Percentiles rank a stretch among this genome's conserved stretches.
These are phyloP conservation scores for Trichopoda pennipes DNA, from an alignment of 2,888 invertebrate species.

Conservation along the genomic window DNA sequence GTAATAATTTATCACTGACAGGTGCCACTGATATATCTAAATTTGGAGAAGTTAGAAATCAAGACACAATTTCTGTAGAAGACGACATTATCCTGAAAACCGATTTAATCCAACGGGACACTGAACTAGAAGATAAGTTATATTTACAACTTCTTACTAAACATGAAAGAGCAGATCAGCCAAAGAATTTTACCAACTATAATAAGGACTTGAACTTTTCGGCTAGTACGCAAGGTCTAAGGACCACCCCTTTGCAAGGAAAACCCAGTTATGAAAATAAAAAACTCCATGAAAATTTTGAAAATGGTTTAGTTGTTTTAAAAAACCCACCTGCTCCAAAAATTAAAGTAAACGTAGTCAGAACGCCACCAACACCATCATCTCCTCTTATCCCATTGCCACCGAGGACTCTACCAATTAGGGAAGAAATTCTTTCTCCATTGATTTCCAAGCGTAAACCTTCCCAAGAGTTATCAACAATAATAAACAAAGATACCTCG, in stretches of 20 bases:
- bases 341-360: slow-evolving; percentile 79
- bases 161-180: no score
- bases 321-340: slow-evolving; percentile 82
- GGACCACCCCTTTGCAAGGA: slow-evolving; percentile 85
- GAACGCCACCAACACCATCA: slow-evolving; percentile 76
- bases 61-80: slow-evolving; percentile 71
- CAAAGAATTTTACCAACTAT: background rate
- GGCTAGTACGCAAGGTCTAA: slow-evolving; percentile 77
- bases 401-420: slow-evolving; percentile 76
- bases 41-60: background rate
- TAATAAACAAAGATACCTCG: slow-evolving; percentile 44
- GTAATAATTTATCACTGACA: slow-evolving; percentile 72
- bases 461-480: slow-evolving; percentile 51
- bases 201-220: slow-evolving; percentile 34
- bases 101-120: slow-evolving; percentile 86
- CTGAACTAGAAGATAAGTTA: slow-evolving; percentile 85
- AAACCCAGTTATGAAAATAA: background rate
- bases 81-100: slow-evolving; percentile 84
- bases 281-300: slow-evolving; percentile 71
- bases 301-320: slow-evolving; percentile 80
- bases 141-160: no score
- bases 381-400: slow-evolving; percentile 75
- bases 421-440: slow-evolving; percentile 86
- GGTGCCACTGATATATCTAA: slow-evolving; percentile 56
- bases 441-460: slow-evolving; percentile 87